These are phyloP conservation scores for Drosophila aldrichi DNA, from an alignment of 2,888 invertebrate genomes.

Conservation along the genomic window DNA sequence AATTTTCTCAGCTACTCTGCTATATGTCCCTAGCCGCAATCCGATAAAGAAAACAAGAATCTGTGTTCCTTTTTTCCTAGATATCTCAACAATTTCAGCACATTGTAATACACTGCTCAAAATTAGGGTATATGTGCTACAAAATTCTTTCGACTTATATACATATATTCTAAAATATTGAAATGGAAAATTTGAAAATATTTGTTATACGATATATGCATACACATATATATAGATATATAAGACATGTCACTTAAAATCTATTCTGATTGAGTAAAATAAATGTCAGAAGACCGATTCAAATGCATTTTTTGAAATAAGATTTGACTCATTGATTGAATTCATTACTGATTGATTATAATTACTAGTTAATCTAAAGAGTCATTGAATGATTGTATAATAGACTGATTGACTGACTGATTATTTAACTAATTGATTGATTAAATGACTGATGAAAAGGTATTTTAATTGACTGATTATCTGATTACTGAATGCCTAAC, in stretches of 20 bases:
- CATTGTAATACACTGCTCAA: slow-evolving; percentile 14
- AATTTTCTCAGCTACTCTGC: slow-evolving; percentile 58
- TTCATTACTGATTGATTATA: too few species aligned
- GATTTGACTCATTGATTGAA: too few species aligned
- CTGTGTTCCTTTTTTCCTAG: slow-evolving; percentile 13
- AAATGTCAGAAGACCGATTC: too few species aligned
- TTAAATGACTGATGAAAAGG: not conserved
- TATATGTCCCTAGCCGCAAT: slow-evolving; percentile 57
- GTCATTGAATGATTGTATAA: too few species aligned
- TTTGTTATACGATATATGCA: too few species aligned
- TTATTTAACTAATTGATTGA: not conserved
- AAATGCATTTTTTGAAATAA: too few species aligned
- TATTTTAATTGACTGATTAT: not conserved
- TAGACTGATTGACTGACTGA: too few species aligned
- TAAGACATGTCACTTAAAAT: not conserved
- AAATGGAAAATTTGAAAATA: not conserved
- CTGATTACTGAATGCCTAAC: not conserved
- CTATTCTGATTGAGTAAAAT: too few species aligned
- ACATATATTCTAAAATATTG: not conserved
- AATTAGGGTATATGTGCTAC: not conserved
- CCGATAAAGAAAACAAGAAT: slow-evolving; percentile 29
- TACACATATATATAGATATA: not conserved
- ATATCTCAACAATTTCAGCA: slow-evolving; percentile 15
- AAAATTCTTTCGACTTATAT: not conserved
- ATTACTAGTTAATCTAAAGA: too few species aligned